Percentiles rank a stretch among this genome's conserved stretches.
Evolutionary conservation across 1,140 invertebrate species (phyloP).

Genomic region (Parapsyche elsis): DNA sequence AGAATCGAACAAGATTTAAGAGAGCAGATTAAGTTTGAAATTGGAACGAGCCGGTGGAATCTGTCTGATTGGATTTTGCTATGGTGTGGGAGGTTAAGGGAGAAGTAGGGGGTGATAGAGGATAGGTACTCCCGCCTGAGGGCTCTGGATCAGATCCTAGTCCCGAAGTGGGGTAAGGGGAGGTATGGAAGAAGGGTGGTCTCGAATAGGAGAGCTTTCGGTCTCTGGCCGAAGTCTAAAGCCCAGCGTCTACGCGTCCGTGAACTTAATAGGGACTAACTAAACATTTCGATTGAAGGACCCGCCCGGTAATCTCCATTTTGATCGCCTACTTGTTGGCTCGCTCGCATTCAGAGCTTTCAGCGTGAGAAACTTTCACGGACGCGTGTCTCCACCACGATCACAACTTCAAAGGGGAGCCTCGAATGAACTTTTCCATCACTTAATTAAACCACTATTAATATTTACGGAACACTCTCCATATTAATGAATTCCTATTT

Average conservation of each 20-base stretch:
- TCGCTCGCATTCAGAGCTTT: not conserved
- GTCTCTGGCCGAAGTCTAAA: constrained; percentile 31
- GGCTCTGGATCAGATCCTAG: no score
- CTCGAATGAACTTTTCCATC: constrained; percentile 17
- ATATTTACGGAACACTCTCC: not conserved
- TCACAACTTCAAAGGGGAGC: constrained; percentile 8
- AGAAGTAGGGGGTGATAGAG: not conserved
- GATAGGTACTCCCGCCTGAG: not conserved
- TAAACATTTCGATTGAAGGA: constrained; percentile 22
- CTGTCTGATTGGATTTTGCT: constrained; percentile 53
- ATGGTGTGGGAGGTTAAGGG: constrained; percentile 3
- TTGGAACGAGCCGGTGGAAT: constrained; percentile 53
- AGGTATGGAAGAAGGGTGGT: not conserved
- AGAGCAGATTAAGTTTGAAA: constrained; percentile 56
- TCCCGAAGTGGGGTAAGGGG: not conserved
- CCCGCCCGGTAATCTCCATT: constrained; percentile 6
- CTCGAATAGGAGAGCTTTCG: not conserved
- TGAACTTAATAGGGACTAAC: constrained; percentile 37
- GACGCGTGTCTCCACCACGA: not conserved
- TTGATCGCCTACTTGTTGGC: constrained; percentile 34
- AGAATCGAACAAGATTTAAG: constrained; percentile 55
- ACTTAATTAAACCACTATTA: constrained; percentile 29
- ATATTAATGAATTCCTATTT: not conserved
- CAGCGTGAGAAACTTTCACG: not conserved
- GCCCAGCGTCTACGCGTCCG: constrained; percentile 16